These are phyloP conservation scores for Caenorhabditis drosophilae DNA, from an alignment of 2,888 invertebrate genomes.

Conservation along the genomic window DNA sequence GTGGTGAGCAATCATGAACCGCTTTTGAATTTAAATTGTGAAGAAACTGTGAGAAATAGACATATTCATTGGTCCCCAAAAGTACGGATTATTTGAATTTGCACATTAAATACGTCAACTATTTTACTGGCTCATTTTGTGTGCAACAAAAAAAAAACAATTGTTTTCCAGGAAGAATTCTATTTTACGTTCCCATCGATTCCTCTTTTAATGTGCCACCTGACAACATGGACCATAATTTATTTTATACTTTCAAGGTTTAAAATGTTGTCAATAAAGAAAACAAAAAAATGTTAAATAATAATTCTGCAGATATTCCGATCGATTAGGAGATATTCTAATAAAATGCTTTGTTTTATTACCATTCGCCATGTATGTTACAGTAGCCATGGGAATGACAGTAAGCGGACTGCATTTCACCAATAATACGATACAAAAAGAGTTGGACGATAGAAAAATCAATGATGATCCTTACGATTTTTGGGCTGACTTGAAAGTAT, in stretches of 20 bases:
- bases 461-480: constrained; percentile 46
- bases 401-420: constrained; percentile 27
- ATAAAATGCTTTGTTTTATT: constrained; percentile 34
- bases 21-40: too few species aligned
- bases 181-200: constrained; percentile 37
- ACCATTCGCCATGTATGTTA: constrained; percentile 35
- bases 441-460: constrained; percentile 27
- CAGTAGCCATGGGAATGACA: constrained; percentile 38
- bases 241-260: constrained; percentile 26
- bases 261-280: neutral
- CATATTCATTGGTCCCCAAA: too few species aligned
- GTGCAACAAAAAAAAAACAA: too few species aligned
- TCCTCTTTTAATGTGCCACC: constrained; percentile 26
- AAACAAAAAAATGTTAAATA: constrained; percentile 3
- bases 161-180: constrained; percentile 35
- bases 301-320: constrained; percentile 12
- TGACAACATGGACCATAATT: constrained; percentile 40
- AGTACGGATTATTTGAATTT: too few species aligned
- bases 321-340: constrained; percentile 32
- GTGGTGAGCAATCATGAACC: too few species aligned
- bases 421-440: neutral
- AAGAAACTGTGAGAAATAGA: too few species aligned
- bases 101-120: too few species aligned
- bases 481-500: constrained; percentile 48
- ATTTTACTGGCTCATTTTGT: too few species aligned